Evolutionary conservation across 2,888 invertebrate genomes (phyloP).

Genomic region (Plebejus argus): DNA sequence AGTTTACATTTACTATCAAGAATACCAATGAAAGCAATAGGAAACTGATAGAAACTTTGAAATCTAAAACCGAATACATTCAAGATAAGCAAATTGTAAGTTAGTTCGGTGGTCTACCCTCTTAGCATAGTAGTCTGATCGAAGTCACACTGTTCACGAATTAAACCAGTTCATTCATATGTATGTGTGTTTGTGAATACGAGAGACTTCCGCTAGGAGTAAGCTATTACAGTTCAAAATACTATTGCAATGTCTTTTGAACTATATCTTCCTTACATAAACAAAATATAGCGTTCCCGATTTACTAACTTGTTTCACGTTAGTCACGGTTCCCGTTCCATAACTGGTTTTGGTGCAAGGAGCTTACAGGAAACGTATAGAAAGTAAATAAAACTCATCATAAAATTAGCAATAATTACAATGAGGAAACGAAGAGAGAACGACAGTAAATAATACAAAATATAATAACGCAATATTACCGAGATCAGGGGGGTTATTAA

Average conservation of each 20-base stretch:
- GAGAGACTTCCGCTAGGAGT: constrained; percentile 1
- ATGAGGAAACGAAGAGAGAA: neutral
- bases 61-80: neutral
- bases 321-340: neutral
- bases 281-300: no score
- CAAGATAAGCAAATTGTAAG: neutral
- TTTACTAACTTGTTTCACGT: no score
- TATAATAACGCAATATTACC: constrained; percentile 38
- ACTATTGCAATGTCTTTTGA: constrained; percentile 1
- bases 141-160: constrained; percentile 13
- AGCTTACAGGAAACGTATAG: no score
- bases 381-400: no score
- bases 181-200: constrained; percentile 13
- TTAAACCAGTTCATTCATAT: constrained; percentile 8
- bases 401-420: neutral
- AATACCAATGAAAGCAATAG: neutral
- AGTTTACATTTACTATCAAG: no score
- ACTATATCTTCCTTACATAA: neutral
- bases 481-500: no score
- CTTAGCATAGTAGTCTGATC: constrained; percentile 11
- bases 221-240: neutral
- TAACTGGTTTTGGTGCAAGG: no score
- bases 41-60: constrained; percentile 32
- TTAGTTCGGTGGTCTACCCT: constrained; percentile 16
- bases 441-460: constrained; percentile 5